These are phyloP conservation scores for Sarcophaga caerulescens DNA, from an alignment of 2,888 invertebrate genomes.

Conservation along the genomic window DNA sequence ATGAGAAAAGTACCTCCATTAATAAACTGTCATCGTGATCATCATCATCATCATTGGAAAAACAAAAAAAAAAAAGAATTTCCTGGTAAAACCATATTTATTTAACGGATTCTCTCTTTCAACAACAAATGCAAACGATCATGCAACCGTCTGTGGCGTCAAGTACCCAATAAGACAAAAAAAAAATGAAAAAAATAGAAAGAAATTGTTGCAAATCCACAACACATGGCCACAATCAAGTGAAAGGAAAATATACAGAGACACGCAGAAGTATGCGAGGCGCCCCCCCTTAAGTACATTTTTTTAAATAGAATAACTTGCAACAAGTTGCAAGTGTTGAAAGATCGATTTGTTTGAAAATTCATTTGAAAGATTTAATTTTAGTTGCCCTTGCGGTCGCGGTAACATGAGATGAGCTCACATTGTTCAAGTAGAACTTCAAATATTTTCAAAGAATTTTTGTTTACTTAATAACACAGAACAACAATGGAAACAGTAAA, in stretches of 20 bases:
- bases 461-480: too few species aligned
- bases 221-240: slow-evolving; percentile 52
- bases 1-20: neutral
- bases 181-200: neutral
- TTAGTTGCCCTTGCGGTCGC: neutral
- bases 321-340: neutral
- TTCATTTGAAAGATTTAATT: neutral
- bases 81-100: neutral
- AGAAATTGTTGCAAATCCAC: slow-evolving; percentile 58
- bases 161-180: neutral
- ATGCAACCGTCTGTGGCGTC: slow-evolving; percentile 15
- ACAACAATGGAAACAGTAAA: too few species aligned
- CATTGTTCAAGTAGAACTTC: neutral
- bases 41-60: too few species aligned
- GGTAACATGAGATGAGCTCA: neutral
- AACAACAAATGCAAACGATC: neutral
- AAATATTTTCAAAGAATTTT: neutral
- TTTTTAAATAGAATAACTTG: neutral
- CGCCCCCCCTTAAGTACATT: neutral
- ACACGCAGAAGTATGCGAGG: neutral
- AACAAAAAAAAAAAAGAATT: neutral
- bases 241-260: slow-evolving; percentile 42
- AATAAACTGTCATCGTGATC: neutral
- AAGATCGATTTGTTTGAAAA: neutral
- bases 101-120: neutral